Percentiles rank a stretch among this genome's conserved stretches.
Evolutionary conservation across 2,113 vertebrate species (phyloP).

Genomic region (Scomber scombrus): DNA sequence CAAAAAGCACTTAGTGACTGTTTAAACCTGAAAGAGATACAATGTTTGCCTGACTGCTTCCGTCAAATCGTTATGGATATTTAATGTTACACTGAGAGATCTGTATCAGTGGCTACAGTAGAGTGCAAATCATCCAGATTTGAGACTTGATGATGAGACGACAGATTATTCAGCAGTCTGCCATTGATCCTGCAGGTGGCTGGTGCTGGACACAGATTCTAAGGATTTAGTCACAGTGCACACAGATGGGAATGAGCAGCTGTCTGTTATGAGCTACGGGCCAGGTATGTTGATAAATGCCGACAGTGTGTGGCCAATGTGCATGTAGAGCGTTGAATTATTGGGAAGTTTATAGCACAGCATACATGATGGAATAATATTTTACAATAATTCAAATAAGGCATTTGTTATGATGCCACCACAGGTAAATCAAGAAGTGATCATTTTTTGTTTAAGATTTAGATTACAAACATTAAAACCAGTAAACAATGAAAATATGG

Average conservation of each 20-base stretch:
- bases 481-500: not conserved
- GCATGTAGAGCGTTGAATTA: not conserved
- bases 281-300: conserved; percentile 87
- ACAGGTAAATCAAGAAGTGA: no score
- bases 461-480: not conserved
- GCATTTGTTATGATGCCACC: not conserved
- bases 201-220: conserved; percentile 96
- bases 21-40: not conserved
- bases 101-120: not conserved
- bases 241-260: conserved; percentile 97
- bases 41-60: not conserved
- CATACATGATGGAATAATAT: not conserved
- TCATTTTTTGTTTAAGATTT: no score
- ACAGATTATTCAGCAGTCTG: conserved; percentile 15
- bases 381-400: not conserved
- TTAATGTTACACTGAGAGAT: not conserved
- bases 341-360: not conserved
- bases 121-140: not conserved
- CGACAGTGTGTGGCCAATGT: not conserved
- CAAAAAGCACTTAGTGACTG: not conserved
- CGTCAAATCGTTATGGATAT: not conserved
- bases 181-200: conserved; percentile 89
- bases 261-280: conserved; percentile 95
- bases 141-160: not conserved
- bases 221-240: conserved; percentile 97